Base-by-base conservation (phyloP, 2,113 vertebrate species). In the Takifugu flavidus region DNA sequence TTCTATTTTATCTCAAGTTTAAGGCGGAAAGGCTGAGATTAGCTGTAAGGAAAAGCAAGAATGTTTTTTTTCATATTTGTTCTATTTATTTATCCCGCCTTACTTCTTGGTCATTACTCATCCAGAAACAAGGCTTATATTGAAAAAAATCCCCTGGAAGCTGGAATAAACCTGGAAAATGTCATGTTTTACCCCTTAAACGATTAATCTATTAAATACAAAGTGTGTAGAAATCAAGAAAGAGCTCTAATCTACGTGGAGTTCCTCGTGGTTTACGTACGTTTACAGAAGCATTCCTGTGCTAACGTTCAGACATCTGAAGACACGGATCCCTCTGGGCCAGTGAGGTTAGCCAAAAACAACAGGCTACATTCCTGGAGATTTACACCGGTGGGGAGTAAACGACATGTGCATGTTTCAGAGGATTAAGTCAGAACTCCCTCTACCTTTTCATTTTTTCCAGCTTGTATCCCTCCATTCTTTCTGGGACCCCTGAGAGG, bases 291-390 rank as follows among this genome's bases (percentile, higher is more conserved):
- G 13, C 44, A 13, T 14, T 39, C 34, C 34, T 3, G 34, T 10
- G 34, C 34, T n/a, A 47, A 47, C 45, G 13, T 47, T 5, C 45
- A 47, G 20, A 64, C 25, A 70, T 80, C 87, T 86, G 62, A 42
- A 79, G 65, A 72, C 81, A 65, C 79, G 71, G 76, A 69, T 82
- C 74, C 76, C 71, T 62, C 46, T 3, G 0, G 74, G 56, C 54
- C 74, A 49, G 63, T 65, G 69, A 66, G 43, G 67, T 75, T 80
- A 49, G 55, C 70, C 84, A 84, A 85, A 80, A 85, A 85, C 79
- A 89, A 85, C 82, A 77, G 53, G 67, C 67, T 11, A 6, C 82
- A 82, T 86, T 88, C 86, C 80, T 85, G 77, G 26, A 80, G 81
- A 71, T 88, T 86, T 82, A 86, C 82, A 75, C 52, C 82, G 72